Conservation (phyloP, 2,113 vertebrate genomes). For the Serinus canaria region DNA sequence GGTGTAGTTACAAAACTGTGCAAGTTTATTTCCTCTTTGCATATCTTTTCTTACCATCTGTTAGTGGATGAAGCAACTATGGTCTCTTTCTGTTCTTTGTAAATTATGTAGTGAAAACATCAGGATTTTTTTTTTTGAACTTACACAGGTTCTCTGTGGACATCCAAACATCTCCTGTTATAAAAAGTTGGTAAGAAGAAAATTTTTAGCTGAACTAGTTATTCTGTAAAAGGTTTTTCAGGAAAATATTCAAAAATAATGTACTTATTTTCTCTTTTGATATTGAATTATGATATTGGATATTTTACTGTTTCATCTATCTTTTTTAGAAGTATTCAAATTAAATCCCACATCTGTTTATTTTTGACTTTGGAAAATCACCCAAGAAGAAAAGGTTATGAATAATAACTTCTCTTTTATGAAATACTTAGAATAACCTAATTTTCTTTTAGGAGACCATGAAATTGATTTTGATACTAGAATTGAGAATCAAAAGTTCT, state of each 20-base stretch:
- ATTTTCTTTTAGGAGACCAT: background rate
- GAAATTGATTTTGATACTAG: background rate
- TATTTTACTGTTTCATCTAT: background rate
- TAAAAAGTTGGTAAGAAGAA: slow-evolving; percentile 13
- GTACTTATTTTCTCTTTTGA: background rate
- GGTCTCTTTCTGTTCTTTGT: background rate
- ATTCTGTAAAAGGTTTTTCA: background rate
- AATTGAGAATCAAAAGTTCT: background rate
- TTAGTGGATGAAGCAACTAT: background rate
- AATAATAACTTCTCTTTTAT: background rate
- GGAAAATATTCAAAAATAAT: background rate
- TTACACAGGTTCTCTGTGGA: slow-evolving; percentile 22
- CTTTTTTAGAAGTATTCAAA: background rate
- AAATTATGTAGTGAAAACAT: background rate
- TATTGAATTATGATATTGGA: background rate
- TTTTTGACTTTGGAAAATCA: background rate
- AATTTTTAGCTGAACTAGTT: slow-evolving; percentile 11
- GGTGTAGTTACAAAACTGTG: background rate
- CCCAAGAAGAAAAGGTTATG: background rate
- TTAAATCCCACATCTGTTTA: background rate
- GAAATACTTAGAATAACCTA: background rate
- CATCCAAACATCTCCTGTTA: slow-evolving; percentile 14
- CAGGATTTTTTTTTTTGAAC: slow-evolving; percentile 30
- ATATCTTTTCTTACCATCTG: background rate
- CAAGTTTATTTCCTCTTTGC: background rate